phyloP scores from a whole-genome alignment of 1,140 invertebrate genomes.

The Paracyclopina nana region DNA sequence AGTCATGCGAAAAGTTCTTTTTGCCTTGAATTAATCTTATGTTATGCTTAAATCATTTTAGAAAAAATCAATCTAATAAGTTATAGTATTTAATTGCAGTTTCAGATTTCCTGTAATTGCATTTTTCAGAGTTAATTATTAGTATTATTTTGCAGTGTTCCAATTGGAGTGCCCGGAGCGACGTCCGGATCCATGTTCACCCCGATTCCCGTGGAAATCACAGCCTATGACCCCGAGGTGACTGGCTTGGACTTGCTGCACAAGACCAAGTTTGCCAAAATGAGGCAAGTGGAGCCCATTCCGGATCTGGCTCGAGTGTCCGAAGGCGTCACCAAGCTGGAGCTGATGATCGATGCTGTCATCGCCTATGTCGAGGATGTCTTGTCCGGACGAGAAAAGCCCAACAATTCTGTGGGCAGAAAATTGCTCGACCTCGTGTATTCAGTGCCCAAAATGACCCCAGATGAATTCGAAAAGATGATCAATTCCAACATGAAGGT shows the following conservation, averaged over 20 bases:
- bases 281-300: constrained; percentile 44
- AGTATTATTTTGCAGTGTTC: no score
- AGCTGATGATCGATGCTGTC: constrained; percentile 52
- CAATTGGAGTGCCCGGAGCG: constrained; percentile 63
- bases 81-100: no score
- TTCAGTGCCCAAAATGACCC: constrained; percentile 65
- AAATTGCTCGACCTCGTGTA: constrained; percentile 68
- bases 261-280: constrained; percentile 20
- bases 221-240: constrained; percentile 71
- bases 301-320: constrained; percentile 63
- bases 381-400: constrained; percentile 23
- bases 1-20: no score
- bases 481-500: constrained; percentile 84
- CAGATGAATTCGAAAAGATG: constrained; percentile 79
- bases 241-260: constrained; percentile 31
- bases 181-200: constrained; percentile 92
- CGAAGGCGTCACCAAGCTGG: constrained; percentile 51
- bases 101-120: no score
- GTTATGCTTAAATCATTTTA: no score
- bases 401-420: constrained; percentile 42
- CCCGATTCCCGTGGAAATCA: constrained; percentile 60
- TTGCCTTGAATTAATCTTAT: no score
- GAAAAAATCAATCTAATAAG: no score
- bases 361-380: constrained; percentile 62
- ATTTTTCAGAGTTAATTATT: no score